phyloP scores from a whole-genome alignment of 2,797 vertebrate species.

The Onychomys arenicola region DNA sequence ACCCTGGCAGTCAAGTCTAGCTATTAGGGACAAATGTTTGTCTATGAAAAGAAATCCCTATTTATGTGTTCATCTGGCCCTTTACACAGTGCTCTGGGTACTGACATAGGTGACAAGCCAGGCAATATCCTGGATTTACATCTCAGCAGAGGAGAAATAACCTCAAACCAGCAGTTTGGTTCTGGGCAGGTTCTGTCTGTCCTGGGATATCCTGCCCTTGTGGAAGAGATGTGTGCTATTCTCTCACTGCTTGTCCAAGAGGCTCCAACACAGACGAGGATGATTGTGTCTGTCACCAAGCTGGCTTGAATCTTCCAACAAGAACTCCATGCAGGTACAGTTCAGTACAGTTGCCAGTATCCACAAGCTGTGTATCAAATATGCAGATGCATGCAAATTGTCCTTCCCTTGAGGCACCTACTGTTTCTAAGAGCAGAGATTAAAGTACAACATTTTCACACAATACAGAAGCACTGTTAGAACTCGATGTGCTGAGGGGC shows the following conservation, averaged over 20 bases:
- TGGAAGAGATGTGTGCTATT: background rate
- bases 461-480: background rate
- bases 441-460: background rate
- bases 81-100: background rate
- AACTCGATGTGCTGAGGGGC: background rate
- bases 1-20: background rate
- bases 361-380: background rate
- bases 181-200: background rate
- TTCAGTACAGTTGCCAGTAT: background rate
- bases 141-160: background rate
- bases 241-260: background rate
- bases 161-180: background rate
- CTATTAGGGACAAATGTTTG: background rate
- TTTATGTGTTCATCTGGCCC: background rate
- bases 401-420: background rate
- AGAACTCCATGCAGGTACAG: background rate
- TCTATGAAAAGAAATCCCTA: background rate
- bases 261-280: background rate
- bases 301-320: background rate
- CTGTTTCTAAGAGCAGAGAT: background rate
- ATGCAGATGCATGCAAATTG: background rate
- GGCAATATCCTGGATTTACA: background rate
- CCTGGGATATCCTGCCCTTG: background rate
- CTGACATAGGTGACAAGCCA: background rate
- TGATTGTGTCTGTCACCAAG: background rate